Evolutionary conservation across 1,140 invertebrate species (phyloP), one percentile per base, ranked within the genome.

Genomic region (Drosophila nigromelanica): DNA sequence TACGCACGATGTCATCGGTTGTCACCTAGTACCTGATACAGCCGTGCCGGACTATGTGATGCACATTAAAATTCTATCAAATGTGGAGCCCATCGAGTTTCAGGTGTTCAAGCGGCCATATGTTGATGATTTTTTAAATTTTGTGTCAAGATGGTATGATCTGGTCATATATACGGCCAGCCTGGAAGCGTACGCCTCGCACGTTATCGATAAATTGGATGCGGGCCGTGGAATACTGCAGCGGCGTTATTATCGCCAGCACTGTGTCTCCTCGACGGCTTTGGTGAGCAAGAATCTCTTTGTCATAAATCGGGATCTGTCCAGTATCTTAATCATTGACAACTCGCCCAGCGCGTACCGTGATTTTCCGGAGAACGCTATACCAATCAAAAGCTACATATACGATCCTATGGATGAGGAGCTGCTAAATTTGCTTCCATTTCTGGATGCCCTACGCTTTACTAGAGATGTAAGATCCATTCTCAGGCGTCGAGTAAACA

Each of bases 111-210:
- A 89, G 48, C 76, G 83, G 3, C 85, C 85, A 0, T 51, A 80
- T 45, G 85, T 89, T 6, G 85, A 89, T 12, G 12, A 18, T 5
- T 89, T 89, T 43, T 24, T 89, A 1, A 35, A 52, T 5, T 50
- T 55, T 12, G 85, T 80, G 2, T 52, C 67, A 47, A 55, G 72
- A n/a, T 89, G 85, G 85, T 89, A 89, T 6, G 76, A 89, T 14
- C 3, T 89, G 48, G 86, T 73, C 6, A 70, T 89, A 18, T 89
- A 73, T n/a, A 89, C 83, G 14, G 83, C 83, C 42, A 89, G 85
- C 43, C 30, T 85, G 12, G 80, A 89, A 51, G 45, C 47, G 0
- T 89, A 89, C 30, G 83, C 85, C 10, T 37, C 61, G 0, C 45
- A 40, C 8, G 86, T 89, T 2, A 54, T 80, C 2, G 86, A 89